Evolutionary conservation across 2,888 invertebrate species (phyloP).

Genomic region (Dicyrtoma fusca): DNA sequence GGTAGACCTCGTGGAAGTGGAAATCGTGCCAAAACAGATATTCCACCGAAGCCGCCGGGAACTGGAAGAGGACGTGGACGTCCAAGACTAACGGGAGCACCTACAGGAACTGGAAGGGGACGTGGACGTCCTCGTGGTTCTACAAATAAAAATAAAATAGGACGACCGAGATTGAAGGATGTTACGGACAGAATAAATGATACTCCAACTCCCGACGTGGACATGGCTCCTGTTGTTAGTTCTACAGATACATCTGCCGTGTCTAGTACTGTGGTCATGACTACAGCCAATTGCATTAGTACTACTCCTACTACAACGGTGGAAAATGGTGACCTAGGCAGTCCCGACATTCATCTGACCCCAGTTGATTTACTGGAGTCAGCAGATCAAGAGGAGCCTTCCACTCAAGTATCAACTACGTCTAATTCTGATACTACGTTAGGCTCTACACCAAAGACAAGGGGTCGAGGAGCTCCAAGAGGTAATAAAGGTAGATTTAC

Average conservation of each 20-base stretch:
- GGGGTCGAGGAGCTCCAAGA: slow-evolving; percentile 2
- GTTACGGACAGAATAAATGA: background rate
- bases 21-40: slow-evolving; percentile 14
- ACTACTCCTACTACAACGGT: background rate
- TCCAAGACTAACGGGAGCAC: slow-evolving; percentile 29
- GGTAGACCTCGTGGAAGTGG: slow-evolving; percentile 30
- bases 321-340: background rate
- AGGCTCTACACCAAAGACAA: background rate
- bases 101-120: slow-evolving; percentile 45
- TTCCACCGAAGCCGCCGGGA: slow-evolving; percentile 33
- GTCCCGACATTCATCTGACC: background rate
- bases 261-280: background rate
- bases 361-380: background rate
- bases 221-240: slow-evolving; percentile 7
- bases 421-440: background rate
- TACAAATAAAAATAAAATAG: slow-evolving; percentile 45
- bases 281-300: background rate
- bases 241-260: background rate
- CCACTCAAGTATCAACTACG: background rate
- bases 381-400: background rate
- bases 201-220: background rate
- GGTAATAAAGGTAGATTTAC: background rate
- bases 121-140: slow-evolving; percentile 52
- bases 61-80: slow-evolving; percentile 50
- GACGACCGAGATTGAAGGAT: slow-evolving; percentile 4